phyloP scores from a whole-genome alignment of 2,113 vertebrate genomes.

The Pollimyrus isidori region DNA sequence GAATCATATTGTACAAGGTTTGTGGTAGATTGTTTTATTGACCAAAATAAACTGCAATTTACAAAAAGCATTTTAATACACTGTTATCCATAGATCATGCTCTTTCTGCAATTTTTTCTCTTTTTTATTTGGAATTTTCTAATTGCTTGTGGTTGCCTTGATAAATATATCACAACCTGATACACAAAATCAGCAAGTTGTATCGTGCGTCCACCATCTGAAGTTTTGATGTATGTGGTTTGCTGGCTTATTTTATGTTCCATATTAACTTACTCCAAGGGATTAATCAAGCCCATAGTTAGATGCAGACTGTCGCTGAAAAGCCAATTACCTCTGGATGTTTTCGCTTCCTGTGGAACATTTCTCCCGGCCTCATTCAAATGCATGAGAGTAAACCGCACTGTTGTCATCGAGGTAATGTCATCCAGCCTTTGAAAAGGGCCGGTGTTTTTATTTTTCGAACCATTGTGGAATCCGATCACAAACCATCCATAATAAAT shows the following conservation, averaged over 20 bases:
- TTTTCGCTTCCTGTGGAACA: slow-evolving; percentile 8
- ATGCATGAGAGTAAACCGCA: not conserved
- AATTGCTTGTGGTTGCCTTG: not conserved
- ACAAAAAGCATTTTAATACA: not conserved
- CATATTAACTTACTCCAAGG: slow-evolving; percentile 8
- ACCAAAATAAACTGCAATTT: not conserved
- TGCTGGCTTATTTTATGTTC: not conserved
- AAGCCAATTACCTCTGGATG: slow-evolving; percentile 6
- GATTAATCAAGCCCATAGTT: slow-evolving; percentile 4
- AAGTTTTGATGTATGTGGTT: slow-evolving; percentile 6
- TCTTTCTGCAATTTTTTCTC: not conserved
- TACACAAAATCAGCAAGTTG: not conserved
- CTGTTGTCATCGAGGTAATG: not conserved
- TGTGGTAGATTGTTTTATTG: not conserved
- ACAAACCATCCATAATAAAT: not conserved
- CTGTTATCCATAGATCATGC: not conserved
- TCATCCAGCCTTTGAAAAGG: not conserved
- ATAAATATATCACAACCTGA: not conserved
- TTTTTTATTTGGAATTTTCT: not conserved
- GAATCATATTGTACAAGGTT: not conserved
- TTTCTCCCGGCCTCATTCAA: not conserved
- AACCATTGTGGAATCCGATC: not conserved
- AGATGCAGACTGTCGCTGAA: not conserved
- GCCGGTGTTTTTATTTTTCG: not conserved
- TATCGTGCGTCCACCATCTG: not conserved